Base-by-base conservation (phyloP, 2,797 vertebrate genomes). In the Sciaenops ocellatus region DNA sequence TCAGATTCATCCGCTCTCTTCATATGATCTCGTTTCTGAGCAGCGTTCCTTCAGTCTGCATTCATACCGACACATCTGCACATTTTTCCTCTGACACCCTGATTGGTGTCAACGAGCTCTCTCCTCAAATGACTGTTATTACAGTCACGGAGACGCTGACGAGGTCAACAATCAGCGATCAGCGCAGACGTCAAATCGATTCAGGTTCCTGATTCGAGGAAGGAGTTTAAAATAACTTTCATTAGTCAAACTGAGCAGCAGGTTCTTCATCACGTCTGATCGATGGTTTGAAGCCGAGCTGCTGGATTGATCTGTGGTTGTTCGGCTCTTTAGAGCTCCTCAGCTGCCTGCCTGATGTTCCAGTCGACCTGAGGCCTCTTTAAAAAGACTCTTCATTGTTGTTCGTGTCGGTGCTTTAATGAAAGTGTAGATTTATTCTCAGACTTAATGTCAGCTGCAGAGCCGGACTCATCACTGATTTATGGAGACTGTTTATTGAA, bases 341-440 rank as follows among this genome's bases (percentile, higher is more conserved):
- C 28, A 51, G 44, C 41, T 65, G 24, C 11, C 22, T 38, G 1
- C 13, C 57, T 61, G 2, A 52, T 50, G 44, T 79, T 56, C 70
- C 24, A 52, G 41, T 62, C 7, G 4, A 28, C 61, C 38, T 38
- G 3, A 76, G 3, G 50, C 57, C 44, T 48, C 69, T 15, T 64
- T 34, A 30, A 44, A 50, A 51, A 30, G 22, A n/a, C 50, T 76
- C n/a, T 59, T 51, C 11, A 65, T 76, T 85, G 82, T 77, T 69
- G 42, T 24, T 6, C 9, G 26, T 75, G 76, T 68, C 69, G 24
- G 48, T 30, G 57, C 38, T 80, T 83, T 85, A 88, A 90, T 90
- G 83, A 85, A 89, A 87, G 41, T 65, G 54, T 1, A 78, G 84
- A 89, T 89, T 87, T 92, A 92, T 85, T 73, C 22, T 41, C 44